phyloP scores from a whole-genome alignment of 2,113 vertebrate species.

The Motacilla tschutschensis region DNA sequence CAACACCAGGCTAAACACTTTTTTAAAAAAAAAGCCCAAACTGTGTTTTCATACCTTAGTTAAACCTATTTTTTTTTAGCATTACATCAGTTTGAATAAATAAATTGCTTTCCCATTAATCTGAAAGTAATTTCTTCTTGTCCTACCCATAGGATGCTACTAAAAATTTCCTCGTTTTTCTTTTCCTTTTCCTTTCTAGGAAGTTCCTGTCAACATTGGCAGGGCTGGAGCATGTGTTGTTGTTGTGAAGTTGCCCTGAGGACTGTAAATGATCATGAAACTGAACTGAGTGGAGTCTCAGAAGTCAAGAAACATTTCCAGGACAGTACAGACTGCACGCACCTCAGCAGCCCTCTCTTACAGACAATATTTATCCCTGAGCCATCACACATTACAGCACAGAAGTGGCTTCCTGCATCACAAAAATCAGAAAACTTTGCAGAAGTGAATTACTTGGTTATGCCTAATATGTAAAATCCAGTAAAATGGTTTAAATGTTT shows the following conservation, averaged over 20 bases:
- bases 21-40: neutral
- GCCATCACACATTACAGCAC: neutral
- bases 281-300: neutral
- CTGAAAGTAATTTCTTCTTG: neutral
- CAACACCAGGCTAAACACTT: rapidly evolving
- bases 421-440: neutral
- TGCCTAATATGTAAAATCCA: neutral
- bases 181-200: constrained; percentile 63
- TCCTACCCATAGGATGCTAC: neutral
- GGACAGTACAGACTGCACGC: neutral
- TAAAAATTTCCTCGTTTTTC: neutral
- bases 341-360: neutral
- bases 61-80: neutral
- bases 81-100: neutral
- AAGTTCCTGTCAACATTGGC: constrained; percentile 93
- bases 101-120: neutral
- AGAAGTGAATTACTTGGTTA: neutral
- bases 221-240: constrained; percentile 92
- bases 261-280: neutral
- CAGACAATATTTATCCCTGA: neutral
- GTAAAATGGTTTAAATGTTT: neutral
- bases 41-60: neutral
- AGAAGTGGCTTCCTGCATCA: constrained; percentile 15
- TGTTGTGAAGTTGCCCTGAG: constrained; percentile 89
- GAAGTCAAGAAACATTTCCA: neutral